Evolutionary conservation across 2,797 vertebrate genomes (phyloP), one percentile per base, ranked within the genome.

Genomic region (Dicrostonyx torquatus): DNA sequence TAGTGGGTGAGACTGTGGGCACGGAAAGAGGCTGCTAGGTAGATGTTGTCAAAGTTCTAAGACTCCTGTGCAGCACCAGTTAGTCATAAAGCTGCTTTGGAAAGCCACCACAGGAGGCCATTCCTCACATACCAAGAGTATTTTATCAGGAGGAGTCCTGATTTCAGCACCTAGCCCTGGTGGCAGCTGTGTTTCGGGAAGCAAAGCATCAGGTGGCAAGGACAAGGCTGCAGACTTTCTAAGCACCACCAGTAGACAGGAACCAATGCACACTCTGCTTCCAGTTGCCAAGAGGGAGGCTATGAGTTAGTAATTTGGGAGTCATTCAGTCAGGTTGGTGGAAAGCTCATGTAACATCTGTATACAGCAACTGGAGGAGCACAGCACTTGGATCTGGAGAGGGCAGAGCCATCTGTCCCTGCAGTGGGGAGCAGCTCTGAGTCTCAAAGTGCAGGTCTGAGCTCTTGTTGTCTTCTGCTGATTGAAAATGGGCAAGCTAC

Each of bases 131-230:
- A 93, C 94, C 94, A 87, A 89, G 88, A 92, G 40, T 79, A 55
- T 89, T 76, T 95, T 79, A 31, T 40, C 87, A 96, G 94, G 95
- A 94, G 87, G 82, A 40, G 48, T 43, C 77, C 48, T 89, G 29
- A 17, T 77, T 64, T 40, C 37, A 78, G 72, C 34, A 77, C 53
- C 55, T 8, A 43, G 5, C 20, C 68, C 45, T 53, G 91, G 75
- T 66, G 68, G 89, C 96, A 94, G 95, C 95, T 97, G 94, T 96
- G 89, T 95, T 97, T 93, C 87, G 94, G 89, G 87, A 95, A 96
- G 89, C 55, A n/a, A 6, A 10, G 68, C 40, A 79, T 75, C 70
- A 58, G 88, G 62, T 70, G 70, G 50, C 31, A 43, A 93, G 11
- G 55, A 80, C 78, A 70, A 87, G 76, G 72, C 73, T 15, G 58